Evolutionary conservation across 2,888 invertebrate genomes (phyloP).

Genomic region (Erpobdella octoculata): DNA sequence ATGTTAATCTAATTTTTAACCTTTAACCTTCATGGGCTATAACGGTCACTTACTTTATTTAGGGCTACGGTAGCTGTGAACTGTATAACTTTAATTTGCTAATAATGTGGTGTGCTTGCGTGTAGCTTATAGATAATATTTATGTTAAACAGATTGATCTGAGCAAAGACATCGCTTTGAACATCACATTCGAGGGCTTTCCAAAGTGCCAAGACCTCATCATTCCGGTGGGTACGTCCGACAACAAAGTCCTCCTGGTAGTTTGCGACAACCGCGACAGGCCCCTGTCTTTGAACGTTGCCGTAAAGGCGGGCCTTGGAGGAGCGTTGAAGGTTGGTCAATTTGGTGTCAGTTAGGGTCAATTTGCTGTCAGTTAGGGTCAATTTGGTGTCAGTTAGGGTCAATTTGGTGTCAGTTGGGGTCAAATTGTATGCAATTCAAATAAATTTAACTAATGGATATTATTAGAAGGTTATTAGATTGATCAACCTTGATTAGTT

Average conservation of each 20-base stretch:
- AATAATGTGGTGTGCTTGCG: not conserved
- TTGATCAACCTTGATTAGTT: not conserved
- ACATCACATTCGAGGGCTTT: conserved; percentile 75
- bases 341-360: not conserved
- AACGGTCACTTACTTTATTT: not conserved
- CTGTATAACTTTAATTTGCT: not conserved
- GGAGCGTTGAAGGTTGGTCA: conserved; percentile 58
- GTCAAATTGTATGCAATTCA: not conserved
- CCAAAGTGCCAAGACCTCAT: conserved; percentile 63
- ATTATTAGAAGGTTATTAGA: not conserved
- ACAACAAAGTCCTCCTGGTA: conserved; percentile 62
- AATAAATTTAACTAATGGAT: not conserved
- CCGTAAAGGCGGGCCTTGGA: conserved; percentile 59
- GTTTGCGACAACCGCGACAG: conserved; percentile 68
- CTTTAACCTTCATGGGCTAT: too few species aligned
- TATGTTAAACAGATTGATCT: conserved; percentile 60
- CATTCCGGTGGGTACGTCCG: conserved; percentile 51
- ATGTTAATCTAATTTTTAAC: too few species aligned
- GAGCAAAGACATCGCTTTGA: conserved; percentile 63
- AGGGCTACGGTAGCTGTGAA: not conserved
- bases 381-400: not conserved
- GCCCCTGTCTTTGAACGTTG: conserved; percentile 67
- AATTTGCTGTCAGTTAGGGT: not conserved
- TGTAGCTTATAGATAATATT: not conserved
- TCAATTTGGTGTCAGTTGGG: not conserved